These are phyloP conservation scores for Anagrus nilaparvatae DNA, from an alignment of 1,140 invertebrate species.

Conservation along the genomic window DNA sequence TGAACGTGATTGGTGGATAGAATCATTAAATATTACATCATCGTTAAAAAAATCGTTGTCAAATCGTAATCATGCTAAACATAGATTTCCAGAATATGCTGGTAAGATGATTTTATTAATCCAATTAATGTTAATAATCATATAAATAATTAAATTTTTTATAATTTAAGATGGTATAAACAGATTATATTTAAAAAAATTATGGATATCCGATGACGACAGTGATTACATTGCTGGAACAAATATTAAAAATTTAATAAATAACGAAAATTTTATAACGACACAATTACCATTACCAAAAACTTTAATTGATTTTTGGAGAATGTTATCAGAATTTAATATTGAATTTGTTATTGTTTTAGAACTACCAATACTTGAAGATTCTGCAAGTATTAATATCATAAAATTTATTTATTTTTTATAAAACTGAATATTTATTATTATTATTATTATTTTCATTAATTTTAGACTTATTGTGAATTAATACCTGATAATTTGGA, in stretches of 20 bases:
- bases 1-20: slow-evolving; percentile 23
- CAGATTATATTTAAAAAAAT: slow-evolving; percentile 24
- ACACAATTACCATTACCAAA: slow-evolving; percentile 80
- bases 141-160: not conserved
- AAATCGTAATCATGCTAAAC: slow-evolving; percentile 21
- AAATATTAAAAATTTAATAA: slow-evolving; percentile 26
- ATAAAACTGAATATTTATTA: too few relatives aligned
- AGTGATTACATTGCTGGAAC: slow-evolving; percentile 27
- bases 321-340: slow-evolving; percentile 67
- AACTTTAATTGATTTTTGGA: slow-evolving; percentile 87
- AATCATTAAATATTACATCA: slow-evolving; percentile 16
- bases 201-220: slow-evolving; percentile 22
- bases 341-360: slow-evolving; percentile 55
- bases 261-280: slow-evolving; percentile 69
- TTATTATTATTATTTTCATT: slow-evolving; percentile 4
- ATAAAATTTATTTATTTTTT: not conserved
- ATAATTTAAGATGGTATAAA: slow-evolving; percentile 5
- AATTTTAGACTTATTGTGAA: slow-evolving; percentile 8
- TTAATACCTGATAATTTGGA: slow-evolving; percentile 6
- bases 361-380: slow-evolving; percentile 19
- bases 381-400: slow-evolving; percentile 17
- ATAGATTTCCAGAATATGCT: slow-evolving; percentile 22
- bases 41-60: slow-evolving; percentile 13
- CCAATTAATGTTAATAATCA: not conserved
- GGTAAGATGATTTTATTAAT: not conserved